These are phyloP conservation scores for Parnassius glacialis DNA, from an alignment of 2,888 invertebrate genomes.

Conservation along the genomic window DNA sequence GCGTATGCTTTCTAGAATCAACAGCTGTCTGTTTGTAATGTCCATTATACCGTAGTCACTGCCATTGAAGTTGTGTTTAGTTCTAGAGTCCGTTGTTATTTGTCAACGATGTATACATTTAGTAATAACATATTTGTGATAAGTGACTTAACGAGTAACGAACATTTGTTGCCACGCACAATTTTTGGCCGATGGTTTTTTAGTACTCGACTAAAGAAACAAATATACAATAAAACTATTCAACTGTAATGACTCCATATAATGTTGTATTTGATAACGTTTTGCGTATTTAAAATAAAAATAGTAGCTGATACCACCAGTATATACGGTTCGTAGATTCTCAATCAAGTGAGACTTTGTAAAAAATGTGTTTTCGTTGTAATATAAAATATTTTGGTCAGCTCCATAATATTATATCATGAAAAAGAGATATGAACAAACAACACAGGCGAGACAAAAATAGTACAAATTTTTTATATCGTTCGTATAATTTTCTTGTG, in stretches of 20 bases:
- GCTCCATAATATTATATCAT: not conserved
- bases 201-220: not conserved
- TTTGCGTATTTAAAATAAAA: constrained; percentile 2
- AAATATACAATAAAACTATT: not conserved
- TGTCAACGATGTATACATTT: constrained; percentile 52
- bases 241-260: constrained; percentile 1
- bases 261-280: constrained; percentile 7
- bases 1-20: constrained; percentile 52
- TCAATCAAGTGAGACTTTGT: constrained; percentile 14
- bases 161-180: constrained; percentile 57
- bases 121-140: constrained; percentile 76
- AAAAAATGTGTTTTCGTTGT: constrained; percentile 13
- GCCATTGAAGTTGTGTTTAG: constrained; percentile 57
- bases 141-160: constrained; percentile 45
- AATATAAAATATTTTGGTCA: not conserved
- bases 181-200: constrained; percentile 34
- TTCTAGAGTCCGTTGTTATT: constrained; percentile 21
- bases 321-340: constrained; percentile 20
- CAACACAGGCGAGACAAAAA: not conserved
- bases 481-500: constrained; percentile 2
- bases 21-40: constrained; percentile 52
- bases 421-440: not conserved
- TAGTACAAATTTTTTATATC: constrained; percentile 14
- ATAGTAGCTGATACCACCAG: constrained; percentile 22
- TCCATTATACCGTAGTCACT: constrained; percentile 43